A percentile compares a stretch with the other conserved stretches of the same genome.
Evolutionary conservation across 2,888 invertebrate species (phyloP).

Genomic region (Meiosimyza platycephala): DNA sequence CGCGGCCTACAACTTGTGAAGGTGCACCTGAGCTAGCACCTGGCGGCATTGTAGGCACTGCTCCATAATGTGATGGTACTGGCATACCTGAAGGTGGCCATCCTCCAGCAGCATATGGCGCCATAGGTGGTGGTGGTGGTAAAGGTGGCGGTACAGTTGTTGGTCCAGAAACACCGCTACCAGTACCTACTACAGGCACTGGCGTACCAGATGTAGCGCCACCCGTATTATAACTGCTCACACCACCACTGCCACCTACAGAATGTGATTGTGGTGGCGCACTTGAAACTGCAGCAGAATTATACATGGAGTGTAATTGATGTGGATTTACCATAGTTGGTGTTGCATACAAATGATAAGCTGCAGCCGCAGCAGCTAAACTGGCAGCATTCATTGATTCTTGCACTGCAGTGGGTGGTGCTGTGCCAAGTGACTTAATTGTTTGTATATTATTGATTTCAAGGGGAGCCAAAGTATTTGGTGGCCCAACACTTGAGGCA

Average conservation of each 20-base stretch:
- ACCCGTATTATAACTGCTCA: slow-evolving; percentile 41
- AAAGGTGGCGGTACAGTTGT: slow-evolving; percentile 44
- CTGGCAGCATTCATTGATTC: slow-evolving; percentile 41
- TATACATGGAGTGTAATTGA: slow-evolving; percentile 59
- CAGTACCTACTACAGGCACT: slow-evolving; percentile 45
- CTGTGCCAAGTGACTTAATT: slow-evolving; percentile 58
- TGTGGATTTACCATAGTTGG: slow-evolving; percentile 45
- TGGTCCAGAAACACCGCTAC: slow-evolving; percentile 38
- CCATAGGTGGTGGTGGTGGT: slow-evolving; percentile 42
- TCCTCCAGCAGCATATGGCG: slow-evolving; percentile 38
- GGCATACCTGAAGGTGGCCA: slow-evolving; percentile 37
- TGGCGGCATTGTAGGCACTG: slow-evolving; percentile 39
- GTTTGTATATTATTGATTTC: slow-evolving; percentile 60
- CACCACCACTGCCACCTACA: no score
- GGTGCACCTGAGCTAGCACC: slow-evolving; percentile 37
- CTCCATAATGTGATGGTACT: slow-evolving; percentile 34
- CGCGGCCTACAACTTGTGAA: slow-evolving; percentile 36
- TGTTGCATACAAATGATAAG: slow-evolving; percentile 46
- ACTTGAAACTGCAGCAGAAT: slow-evolving; percentile 67
- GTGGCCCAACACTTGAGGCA: slow-evolving; percentile 3
- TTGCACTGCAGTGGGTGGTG: slow-evolving; percentile 43
- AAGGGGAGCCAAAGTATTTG: neutral
- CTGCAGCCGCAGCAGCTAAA: slow-evolving; percentile 35
- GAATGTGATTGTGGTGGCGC: slow-evolving; percentile 53
- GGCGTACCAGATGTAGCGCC: slow-evolving; percentile 45